Conservation (phyloP, 1,140 invertebrate species). For the Saccostrea cuccullata region DNA sequence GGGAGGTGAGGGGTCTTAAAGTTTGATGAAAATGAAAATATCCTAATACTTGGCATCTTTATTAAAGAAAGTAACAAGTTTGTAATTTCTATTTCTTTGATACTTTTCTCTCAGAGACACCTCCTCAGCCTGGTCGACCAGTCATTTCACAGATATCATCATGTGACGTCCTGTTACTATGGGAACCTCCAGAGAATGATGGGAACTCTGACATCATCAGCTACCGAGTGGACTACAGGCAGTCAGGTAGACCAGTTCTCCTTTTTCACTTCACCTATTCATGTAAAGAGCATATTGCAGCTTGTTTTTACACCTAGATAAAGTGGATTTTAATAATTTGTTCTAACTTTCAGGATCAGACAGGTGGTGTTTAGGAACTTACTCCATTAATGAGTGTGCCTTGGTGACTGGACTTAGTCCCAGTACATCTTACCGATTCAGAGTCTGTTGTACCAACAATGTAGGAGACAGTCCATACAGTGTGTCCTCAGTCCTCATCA, state of each 20-base stretch:
- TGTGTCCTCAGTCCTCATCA: slow-evolving; percentile 77
- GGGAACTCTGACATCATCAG: slow-evolving; percentile 78
- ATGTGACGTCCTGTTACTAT: slow-evolving; percentile 88
- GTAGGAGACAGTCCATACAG: slow-evolving; percentile 85
- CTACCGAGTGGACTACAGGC: slow-evolving; percentile 77
- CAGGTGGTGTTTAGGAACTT: slow-evolving; percentile 91
- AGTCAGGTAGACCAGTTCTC: slow-evolving; percentile 77
- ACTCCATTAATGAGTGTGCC: slow-evolving; percentile 96
- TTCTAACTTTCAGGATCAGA: slow-evolving; percentile 82
- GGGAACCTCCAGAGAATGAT: slow-evolving; percentile 75
- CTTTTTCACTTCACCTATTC: too few species aligned
- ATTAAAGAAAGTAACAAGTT: neutral
- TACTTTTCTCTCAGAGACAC: slow-evolving; percentile 79
- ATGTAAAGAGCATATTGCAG: too few species aligned
- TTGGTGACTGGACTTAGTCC: slow-evolving; percentile 88
- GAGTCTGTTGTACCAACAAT: slow-evolving; percentile 91
- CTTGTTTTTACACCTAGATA: too few species aligned
- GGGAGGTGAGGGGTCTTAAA: slow-evolving; percentile 75
- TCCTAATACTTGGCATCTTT: neutral
- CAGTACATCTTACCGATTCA: slow-evolving; percentile 91
- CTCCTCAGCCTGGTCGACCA: slow-evolving; percentile 91
- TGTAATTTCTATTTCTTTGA: neutral
- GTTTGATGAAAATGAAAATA: neutral
- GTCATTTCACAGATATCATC: slow-evolving; percentile 90
- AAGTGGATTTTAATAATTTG: neutral